A percentile compares a stretch with the other conserved stretches of the same genome.
Conservation (phyloP, 2,113 vertebrate species). For the Climacteris rufus region DNA sequence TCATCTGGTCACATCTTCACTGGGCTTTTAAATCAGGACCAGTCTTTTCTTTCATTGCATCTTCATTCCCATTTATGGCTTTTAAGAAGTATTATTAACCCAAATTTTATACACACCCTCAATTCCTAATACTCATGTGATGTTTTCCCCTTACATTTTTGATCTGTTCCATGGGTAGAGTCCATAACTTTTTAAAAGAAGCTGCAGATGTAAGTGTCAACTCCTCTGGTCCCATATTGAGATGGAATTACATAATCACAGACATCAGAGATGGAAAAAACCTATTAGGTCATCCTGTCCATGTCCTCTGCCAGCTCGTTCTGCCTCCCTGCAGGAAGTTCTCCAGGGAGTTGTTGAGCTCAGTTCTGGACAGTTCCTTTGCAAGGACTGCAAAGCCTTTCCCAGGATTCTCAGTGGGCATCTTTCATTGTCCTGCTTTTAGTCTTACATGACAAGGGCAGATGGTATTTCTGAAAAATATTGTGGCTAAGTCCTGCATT, state of each 20-base stretch:
- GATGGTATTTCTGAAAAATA: not conserved
- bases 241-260: not conserved
- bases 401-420: not conserved
- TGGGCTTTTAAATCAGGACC: not conserved
- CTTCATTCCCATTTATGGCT: not conserved
- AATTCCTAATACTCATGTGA: not conserved
- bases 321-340: not conserved
- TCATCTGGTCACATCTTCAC: not conserved
- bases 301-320: not conserved
- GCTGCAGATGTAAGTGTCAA: not conserved
- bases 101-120: not conserved
- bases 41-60: not conserved
- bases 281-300: conserved; percentile 17
- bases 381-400: not conserved
- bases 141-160: not conserved
- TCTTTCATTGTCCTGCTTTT: not conserved
- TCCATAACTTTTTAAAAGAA: not conserved
- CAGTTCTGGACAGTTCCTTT: not conserved
- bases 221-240: not conserved
- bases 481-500: not conserved
- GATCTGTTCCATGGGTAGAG: not conserved
- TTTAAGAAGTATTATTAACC: not conserved
- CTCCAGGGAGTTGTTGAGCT: not conserved
- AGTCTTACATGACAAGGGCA: not conserved
- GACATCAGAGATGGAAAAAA: conserved; percentile 18